Evolutionary conservation across 2,888 invertebrate genomes (phyloP).

Genomic region (Scaptomyza caliginosa): DNA sequence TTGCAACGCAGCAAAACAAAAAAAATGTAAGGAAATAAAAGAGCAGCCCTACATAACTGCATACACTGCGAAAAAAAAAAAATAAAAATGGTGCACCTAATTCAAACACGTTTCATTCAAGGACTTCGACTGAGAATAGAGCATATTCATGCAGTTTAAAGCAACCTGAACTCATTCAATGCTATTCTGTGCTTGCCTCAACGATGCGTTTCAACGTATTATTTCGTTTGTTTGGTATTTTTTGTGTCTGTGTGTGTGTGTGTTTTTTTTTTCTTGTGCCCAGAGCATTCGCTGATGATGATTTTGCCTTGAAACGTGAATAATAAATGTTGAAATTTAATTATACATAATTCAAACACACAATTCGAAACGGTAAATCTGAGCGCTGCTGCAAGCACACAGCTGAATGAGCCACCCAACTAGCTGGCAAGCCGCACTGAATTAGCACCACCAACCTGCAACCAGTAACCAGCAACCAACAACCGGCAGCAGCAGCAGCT

Average conservation of each 20-base stretch:
- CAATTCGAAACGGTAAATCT: slow-evolving; percentile 62
- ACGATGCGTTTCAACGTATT: too few relatives aligned
- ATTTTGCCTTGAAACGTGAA: slow-evolving; percentile 54
- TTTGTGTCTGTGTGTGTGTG: too few relatives aligned
- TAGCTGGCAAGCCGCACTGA: slow-evolving; percentile 39
- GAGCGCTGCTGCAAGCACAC: slow-evolving; percentile 24
- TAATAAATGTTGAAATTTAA: slow-evolving; percentile 73
- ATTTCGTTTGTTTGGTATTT: too few relatives aligned
- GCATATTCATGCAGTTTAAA: too few relatives aligned
- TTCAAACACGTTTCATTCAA: too few relatives aligned
- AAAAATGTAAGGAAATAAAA: neutral
- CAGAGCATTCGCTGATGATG: slow-evolving; percentile 13
- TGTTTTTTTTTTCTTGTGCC: neutral
- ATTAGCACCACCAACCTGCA: slow-evolving; percentile 31
- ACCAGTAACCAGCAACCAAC: neutral
- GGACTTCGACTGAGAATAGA: too few relatives aligned
- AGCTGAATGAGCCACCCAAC: slow-evolving; percentile 55
- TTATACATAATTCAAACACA: slow-evolving; percentile 74
- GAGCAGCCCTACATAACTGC: neutral
- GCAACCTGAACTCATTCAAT: too few relatives aligned
- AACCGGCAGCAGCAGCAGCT: slow-evolving; percentile 17
- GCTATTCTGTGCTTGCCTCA: too few relatives aligned
- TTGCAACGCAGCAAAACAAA: neutral
- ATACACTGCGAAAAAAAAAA: neutral
- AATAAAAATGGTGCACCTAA: too few relatives aligned